These are phyloP conservation scores for Limonius californicus DNA, from an alignment of 1,140 invertebrate genomes.

Conservation along the genomic window DNA sequence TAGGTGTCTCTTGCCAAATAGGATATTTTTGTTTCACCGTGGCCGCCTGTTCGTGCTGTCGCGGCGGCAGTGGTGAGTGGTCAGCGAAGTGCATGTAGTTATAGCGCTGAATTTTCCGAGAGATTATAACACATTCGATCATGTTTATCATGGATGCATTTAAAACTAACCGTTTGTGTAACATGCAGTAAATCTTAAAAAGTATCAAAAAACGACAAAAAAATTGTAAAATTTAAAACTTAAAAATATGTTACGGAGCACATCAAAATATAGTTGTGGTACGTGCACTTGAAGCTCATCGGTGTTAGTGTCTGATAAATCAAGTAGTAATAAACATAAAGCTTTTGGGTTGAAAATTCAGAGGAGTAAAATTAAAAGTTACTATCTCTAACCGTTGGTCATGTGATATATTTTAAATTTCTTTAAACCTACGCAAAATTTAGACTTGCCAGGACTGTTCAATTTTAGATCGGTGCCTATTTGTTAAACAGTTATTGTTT, in stretches of 20 bases:
- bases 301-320: neutral
- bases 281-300: too few species aligned
- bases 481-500: slow-evolving; percentile 11
- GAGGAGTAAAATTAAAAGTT: neutral
- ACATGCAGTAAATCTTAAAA: neutral
- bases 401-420: slow-evolving; percentile 1
- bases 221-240: neutral
- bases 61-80: slow-evolving; percentile 36
- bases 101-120: neutral
- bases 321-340: neutral
- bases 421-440: slow-evolving; percentile 1
- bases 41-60: slow-evolving; percentile 27
- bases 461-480: slow-evolving; percentile 5
- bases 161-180: too few species aligned
- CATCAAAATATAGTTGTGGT: too few species aligned
- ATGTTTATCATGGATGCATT: too few species aligned
- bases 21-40: slow-evolving; percentile 46
- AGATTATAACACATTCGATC: neutral
- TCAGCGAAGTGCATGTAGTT: slow-evolving; percentile 27
- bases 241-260: neutral
- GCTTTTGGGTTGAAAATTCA: neutral
- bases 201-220: neutral
- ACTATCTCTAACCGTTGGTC: neutral
- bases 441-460: slow-evolving; percentile 3
- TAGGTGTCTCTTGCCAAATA: slow-evolving; percentile 45